A percentile compares a stretch with the other conserved stretches of the same genome.
Evolutionary conservation across 2,888 invertebrate species (phyloP).

Genomic region (Thyatira batis): DNA sequence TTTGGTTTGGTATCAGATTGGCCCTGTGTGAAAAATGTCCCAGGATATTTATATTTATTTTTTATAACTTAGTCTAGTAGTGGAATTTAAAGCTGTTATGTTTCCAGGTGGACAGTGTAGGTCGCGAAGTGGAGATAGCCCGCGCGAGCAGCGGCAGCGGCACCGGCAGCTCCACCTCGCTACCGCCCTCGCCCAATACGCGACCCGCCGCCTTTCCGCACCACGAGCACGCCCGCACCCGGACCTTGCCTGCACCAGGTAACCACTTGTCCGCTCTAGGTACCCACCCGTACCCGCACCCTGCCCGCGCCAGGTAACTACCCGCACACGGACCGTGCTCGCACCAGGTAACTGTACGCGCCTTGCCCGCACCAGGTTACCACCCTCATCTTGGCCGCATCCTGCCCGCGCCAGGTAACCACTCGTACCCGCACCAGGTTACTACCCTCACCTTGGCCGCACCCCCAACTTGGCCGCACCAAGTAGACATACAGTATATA

Average conservation of each 20-base stretch:
- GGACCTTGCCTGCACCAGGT: conserved; percentile 51
- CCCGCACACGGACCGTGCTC: neutral
- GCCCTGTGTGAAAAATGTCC: no score
- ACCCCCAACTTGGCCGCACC: neutral
- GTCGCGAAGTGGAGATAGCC: conserved; percentile 28
- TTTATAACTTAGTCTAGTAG: no score
- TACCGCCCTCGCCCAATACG: conserved; percentile 84
- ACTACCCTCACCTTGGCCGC: conserved; percentile 40
- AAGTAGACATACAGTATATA: no score
- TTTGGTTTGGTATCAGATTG: no score
- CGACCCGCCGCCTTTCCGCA: conserved; percentile 56
- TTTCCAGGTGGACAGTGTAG: conserved; percentile 58
- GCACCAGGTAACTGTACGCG: neutral
- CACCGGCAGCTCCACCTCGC: conserved; percentile 68
- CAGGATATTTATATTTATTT: no score
- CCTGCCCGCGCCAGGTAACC: neutral
- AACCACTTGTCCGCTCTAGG: conserved; percentile 4
- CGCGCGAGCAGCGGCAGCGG: conserved; percentile 18
- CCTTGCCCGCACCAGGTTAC: conserved; percentile 46
- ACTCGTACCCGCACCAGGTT: neutral
- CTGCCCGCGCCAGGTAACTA: neutral
- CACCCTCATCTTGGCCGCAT: neutral
- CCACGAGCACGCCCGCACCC: conserved; percentile 50
- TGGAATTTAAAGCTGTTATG: neutral
- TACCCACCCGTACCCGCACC: neutral